Evolutionary conservation across 2,113 vertebrate genomes (phyloP).

Genomic region (Grammomys surdaster): DNA sequence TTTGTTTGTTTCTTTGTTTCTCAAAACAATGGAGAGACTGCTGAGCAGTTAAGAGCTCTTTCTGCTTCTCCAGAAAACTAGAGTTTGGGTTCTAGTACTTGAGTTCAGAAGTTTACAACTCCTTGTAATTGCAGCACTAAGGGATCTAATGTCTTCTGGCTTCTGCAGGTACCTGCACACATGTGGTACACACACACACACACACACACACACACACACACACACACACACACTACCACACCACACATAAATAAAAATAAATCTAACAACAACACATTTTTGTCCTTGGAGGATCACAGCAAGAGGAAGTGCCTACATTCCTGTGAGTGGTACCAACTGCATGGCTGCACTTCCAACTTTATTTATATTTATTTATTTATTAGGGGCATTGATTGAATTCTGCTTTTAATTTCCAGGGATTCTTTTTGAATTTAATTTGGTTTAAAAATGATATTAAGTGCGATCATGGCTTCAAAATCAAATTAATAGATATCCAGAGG

Average conservation of each 20-base stretch:
- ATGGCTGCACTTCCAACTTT: not conserved
- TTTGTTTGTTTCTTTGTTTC: not conserved
- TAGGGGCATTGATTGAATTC: not conserved
- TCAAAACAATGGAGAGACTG: not conserved
- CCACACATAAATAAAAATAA: not conserved
- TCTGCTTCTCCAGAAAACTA: not conserved
- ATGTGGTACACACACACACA: not conserved
- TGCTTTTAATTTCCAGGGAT: conserved; percentile 20
- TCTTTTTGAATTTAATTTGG: not conserved
- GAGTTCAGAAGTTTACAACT: not conserved
- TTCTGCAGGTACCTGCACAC: not conserved
- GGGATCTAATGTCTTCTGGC: not conserved
- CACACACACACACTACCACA: not conserved
- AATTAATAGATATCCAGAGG: conserved; percentile 35
- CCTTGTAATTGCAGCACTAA: not conserved
- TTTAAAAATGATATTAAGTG: conserved; percentile 5
- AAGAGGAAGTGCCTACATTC: not conserved
- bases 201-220: not conserved
- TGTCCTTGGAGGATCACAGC: not conserved
- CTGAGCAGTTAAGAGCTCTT: not conserved
- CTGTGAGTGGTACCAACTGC: not conserved
- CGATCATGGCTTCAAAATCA: not conserved
- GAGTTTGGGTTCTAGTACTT: not conserved
- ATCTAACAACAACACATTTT: not conserved
- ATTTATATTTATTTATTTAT: not conserved